Percentiles rank a stretch among this genome's conserved stretches.
phyloP scores from a whole-genome alignment of 2,888 invertebrate genomes.

The Drosophila paucipuncta region DNA sequence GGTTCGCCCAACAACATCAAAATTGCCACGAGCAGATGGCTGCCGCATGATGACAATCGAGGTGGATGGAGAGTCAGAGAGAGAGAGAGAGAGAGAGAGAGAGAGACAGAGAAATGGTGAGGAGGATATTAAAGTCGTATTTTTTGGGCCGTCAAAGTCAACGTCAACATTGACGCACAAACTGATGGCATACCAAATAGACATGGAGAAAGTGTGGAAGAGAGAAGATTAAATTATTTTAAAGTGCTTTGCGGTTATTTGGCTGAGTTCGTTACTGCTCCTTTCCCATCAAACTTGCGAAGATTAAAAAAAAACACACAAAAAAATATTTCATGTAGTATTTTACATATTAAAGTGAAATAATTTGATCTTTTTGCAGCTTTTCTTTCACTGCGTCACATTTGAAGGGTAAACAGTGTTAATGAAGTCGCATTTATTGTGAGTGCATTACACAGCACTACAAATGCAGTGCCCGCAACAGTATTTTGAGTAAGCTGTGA shows the following conservation, averaged over 20 bases:
- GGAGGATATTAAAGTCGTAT: conserved; percentile 65
- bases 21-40: conserved; percentile 48
- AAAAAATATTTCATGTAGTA: conserved; percentile 32
- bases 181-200: conserved; percentile 13
- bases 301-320: conserved; percentile 28
- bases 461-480: conserved; percentile 29
- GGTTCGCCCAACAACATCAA: conserved; percentile 37
- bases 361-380: conserved; percentile 25
- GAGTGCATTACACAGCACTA: conserved; percentile 69
- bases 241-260: conserved; percentile 73
- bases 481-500: conserved; percentile 12
- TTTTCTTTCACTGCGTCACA: conserved; percentile 46
- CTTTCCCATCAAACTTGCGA: conserved; percentile 47
- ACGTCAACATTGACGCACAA: conserved; percentile 28
- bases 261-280: conserved; percentile 53
- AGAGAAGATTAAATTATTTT: conserved; percentile 66
- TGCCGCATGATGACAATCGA: conserved; percentile 14
- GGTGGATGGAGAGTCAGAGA: neutral
- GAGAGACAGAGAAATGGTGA: conserved; percentile 14
- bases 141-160: conserved; percentile 42
- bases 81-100: neutral
- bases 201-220: neutral
- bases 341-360: conserved; percentile 50
- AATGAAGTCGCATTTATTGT: conserved; percentile 80
- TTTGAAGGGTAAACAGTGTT: conserved; percentile 78